Base-by-base conservation (phyloP, 2,888 invertebrate genomes). In the Ceratothoa steindachneri region DNA sequence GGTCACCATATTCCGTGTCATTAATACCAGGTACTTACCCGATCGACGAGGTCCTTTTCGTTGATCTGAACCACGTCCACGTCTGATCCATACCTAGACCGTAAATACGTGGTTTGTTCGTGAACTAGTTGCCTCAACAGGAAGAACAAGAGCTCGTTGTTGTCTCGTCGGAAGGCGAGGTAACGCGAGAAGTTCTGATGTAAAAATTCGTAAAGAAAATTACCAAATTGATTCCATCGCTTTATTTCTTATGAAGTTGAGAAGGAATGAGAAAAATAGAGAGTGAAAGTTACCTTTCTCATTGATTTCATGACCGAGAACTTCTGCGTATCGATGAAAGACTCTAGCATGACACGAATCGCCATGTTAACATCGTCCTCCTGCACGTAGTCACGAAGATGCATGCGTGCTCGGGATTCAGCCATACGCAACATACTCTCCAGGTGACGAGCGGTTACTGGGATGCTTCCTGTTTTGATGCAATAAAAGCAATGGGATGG, bases 291-390 rank as follows among this genome's bases (percentile, higher is more conserved):
- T 85, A 93, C 93, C 87, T 91, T 91, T 86, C 90, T 89, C 95
- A 99, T 99, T 67, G 91, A 89, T 81, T 94, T 90, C 95, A 96
- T 98, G 30, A 99, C 93, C 82, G 95, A 94, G 87, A 94, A 97
- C 85, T 99, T 99, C 86, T 99, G 99, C 0, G 99, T 97, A 81
- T 95, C 93, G 71, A 99, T 94, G 86, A 99, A 99, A 84, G 96
- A 96, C 85, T 99, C 98, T 72, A 99, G 87, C 91, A 96, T 93
- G 87, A 97, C 94, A 72, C 96, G 88, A 78, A 98, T 96, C 30
- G 99, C 97, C 89, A 97, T 91, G 85, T 97, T 96, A 9, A 99
- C 95, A 85, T 99, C 99, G 76, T 92, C 93, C 82, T 99, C 98
- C 80, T 89, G 87, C 3, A 95, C 95, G 82, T 91, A 92, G 81